Conservation (phyloP, 2,113 vertebrate species). For the Cavia aperea region DNA sequence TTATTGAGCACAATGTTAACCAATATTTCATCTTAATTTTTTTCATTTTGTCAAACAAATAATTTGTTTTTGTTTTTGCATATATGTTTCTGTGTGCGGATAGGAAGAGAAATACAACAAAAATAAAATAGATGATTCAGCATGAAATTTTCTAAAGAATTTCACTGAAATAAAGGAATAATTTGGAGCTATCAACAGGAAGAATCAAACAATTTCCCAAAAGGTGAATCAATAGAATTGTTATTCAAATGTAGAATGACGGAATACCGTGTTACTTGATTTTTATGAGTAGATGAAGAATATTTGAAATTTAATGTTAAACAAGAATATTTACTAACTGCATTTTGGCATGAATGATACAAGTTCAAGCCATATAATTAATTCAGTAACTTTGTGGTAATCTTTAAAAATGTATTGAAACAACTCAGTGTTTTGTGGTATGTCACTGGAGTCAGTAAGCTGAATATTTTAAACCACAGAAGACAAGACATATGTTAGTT, state of each 20-base stretch:
- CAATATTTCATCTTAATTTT: not conserved
- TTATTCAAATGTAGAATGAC: not conserved
- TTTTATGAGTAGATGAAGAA: not conserved
- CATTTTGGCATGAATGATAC: not conserved
- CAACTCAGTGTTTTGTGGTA: conserved; percentile 48
- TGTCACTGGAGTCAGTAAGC: conserved; percentile 53
- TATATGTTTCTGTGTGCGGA: not conserved
- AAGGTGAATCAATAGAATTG: not conserved
- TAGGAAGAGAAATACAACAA: not conserved
- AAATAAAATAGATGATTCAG: conserved; percentile 1
- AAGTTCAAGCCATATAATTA: conserved; percentile 19
- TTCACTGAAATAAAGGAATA: not conserved
- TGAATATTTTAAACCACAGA: conserved; percentile 53
- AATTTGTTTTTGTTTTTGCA: not conserved
- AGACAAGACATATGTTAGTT: conserved; percentile 39
- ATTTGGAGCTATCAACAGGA: not conserved
- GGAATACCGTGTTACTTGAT: not conserved
- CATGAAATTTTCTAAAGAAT: not conserved
- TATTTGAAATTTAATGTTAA: not conserved
- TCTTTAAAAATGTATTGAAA: not conserved
- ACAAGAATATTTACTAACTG: not conserved
- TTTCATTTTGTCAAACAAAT: not conserved
- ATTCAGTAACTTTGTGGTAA: conserved; percentile 34
- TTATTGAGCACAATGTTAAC: not conserved
- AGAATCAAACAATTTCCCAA: not conserved